Evolutionary conservation across 1,140 invertebrate species (phyloP).

Genomic region (Cydia amplana): DNA sequence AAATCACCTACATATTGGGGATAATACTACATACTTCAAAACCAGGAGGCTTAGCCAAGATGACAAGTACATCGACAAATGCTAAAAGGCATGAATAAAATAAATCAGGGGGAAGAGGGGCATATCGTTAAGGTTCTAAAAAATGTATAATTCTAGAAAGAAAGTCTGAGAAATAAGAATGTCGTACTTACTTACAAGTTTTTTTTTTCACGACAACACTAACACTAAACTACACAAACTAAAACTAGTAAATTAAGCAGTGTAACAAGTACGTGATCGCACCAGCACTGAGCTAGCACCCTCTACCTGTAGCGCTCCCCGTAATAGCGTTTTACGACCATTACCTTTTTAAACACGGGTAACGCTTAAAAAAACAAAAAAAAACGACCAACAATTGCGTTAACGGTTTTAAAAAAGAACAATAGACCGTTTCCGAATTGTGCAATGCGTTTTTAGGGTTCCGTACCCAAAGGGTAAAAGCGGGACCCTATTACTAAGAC

Average conservation of each 20-base stretch:
- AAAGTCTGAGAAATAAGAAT: background rate
- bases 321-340: slow-evolving; percentile 74
- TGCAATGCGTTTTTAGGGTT: slow-evolving; percentile 33
- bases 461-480: too few species aligned
- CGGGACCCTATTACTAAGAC: too few species aligned
- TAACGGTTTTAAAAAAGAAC: slow-evolving; percentile 42
- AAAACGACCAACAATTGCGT: slow-evolving; percentile 62
- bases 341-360: slow-evolving; percentile 73
- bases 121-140: too few species aligned
- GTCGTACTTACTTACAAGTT: background rate
- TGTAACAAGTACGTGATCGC: slow-evolving; percentile 55
- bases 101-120: too few species aligned
- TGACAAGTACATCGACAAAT: too few species aligned
- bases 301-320: slow-evolving; percentile 69
- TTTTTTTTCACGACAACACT: background rate
- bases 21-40: too few species aligned
- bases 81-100: too few species aligned
- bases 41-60: too few species aligned
- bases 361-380: slow-evolving; percentile 52
- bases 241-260: slow-evolving; percentile 39
- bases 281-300: slow-evolving; percentile 56
- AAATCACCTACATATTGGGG: too few species aligned
- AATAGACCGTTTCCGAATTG: slow-evolving; percentile 36
- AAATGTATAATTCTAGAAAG: background rate
- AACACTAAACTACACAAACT: background rate